phyloP scores from a whole-genome alignment of 2,888 invertebrate genomes.

The Platypus cylindrus region DNA sequence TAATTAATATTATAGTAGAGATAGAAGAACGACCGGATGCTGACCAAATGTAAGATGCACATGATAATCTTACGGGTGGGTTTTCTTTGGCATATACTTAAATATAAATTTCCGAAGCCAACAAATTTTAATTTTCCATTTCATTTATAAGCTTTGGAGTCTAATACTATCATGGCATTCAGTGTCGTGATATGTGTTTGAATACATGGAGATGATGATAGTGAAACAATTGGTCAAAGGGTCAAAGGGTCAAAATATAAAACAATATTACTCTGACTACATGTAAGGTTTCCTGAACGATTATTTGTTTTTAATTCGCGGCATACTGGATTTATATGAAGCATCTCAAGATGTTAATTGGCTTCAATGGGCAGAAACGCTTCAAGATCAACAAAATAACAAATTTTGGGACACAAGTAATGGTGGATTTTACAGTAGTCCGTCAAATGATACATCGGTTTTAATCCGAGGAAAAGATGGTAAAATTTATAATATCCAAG shows the following conservation, averaged over 20 bases:
- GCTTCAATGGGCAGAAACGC: slow-evolving; percentile 64
- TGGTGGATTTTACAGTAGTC: slow-evolving; percentile 68
- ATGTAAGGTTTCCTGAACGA: slow-evolving; percentile 83
- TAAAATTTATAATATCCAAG: too few relatives aligned
- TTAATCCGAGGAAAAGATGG: slow-evolving; percentile 77
- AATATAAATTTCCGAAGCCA: slow-evolving; percentile 90
- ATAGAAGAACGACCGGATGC: slow-evolving; percentile 89
- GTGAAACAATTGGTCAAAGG: too few relatives aligned
- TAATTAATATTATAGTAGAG: slow-evolving; percentile 83
- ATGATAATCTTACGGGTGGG: too few relatives aligned
- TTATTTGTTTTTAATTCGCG: slow-evolving; percentile 79
- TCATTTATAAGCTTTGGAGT: slow-evolving; percentile 55
- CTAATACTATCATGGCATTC: slow-evolving; percentile 42
- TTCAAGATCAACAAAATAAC: slow-evolving; percentile 68
- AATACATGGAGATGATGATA: slow-evolving; percentile 70
- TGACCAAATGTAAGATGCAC: slow-evolving; percentile 85
- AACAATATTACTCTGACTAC: too few relatives aligned
- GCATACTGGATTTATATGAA: slow-evolving; percentile 76
- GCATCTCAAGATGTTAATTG: slow-evolving; percentile 60
- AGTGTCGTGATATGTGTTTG: slow-evolving; percentile 64
- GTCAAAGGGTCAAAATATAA: too few relatives aligned
- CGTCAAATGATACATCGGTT: slow-evolving; percentile 51
- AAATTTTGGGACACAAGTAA: slow-evolving; percentile 70
- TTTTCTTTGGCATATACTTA: slow-evolving; percentile 78
- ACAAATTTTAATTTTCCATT: slow-evolving; percentile 79